Evolutionary conservation across 2,113 vertebrate species (phyloP).

Genomic region (cattle (Bos taurus)): ARS-UCD2.0 NC_037340.1:6596001-6596500

Average conservation of each 20-base stretch:
- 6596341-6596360: neutral
- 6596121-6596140: neutral
- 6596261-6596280: neutral
- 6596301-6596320: neutral
- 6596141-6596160: neutral
- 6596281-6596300: neutral
- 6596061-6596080: neutral
- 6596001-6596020: neutral
- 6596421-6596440: neutral
- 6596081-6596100: neutral
- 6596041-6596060: rapidly evolving
- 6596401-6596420: neutral
- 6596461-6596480: neutral
- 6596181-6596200: neutral
- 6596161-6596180: neutral
- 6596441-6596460: neutral
- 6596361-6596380: neutral
- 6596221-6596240: neutral
- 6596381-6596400: neutral
- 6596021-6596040: neutral
- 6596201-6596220: neutral
- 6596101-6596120: neutral
- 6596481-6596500: neutral
- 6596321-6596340: neutral
- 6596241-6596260: neutral